phyloP scores from a whole-genome alignment of 1,140 invertebrate genomes.

The Bursaphelenchus mucronatus region DNA sequence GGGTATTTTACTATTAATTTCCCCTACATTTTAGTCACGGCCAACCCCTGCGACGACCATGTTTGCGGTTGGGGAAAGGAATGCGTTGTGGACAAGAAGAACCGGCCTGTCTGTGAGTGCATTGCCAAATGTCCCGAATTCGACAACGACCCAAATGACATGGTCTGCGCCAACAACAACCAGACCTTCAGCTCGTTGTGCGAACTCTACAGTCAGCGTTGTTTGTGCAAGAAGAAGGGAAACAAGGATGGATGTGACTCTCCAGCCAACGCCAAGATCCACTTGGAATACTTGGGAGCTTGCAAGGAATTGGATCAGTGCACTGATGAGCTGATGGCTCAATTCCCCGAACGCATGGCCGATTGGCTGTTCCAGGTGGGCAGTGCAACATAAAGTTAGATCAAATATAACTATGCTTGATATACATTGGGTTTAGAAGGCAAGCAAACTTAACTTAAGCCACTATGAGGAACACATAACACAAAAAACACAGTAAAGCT shows the following conservation, averaged over 20 bases:
- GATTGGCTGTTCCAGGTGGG: constrained; percentile 94
- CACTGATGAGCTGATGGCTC: constrained; percentile 74
- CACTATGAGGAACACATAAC: too few species aligned
- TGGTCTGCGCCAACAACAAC: constrained; percentile 85
- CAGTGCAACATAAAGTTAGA: constrained; percentile 14
- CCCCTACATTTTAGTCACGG: constrained; percentile 9
- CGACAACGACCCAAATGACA: constrained; percentile 55
- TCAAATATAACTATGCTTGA: not conserved
- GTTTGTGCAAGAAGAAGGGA: constrained; percentile 74
- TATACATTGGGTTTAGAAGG: too few species aligned
- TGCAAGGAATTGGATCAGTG: constrained; percentile 69
- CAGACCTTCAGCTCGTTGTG: constrained; percentile 88
- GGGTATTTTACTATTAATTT: too few species aligned
- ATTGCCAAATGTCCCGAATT: constrained; percentile 72
- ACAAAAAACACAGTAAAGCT: too few species aligned
- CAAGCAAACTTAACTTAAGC: too few species aligned
- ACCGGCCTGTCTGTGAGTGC: constrained; percentile 77
- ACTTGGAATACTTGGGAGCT: constrained; percentile 79
- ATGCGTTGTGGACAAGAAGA: constrained; percentile 71
- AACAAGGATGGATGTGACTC: constrained; percentile 31
- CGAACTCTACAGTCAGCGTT: constrained; percentile 81
- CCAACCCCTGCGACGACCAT: constrained; percentile 75
- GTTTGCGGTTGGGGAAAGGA: constrained; percentile 82
- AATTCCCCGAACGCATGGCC: constrained; percentile 73
- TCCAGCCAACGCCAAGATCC: constrained; percentile 67